Percentiles rank a stretch among this genome's conserved stretches.
phyloP scores from a whole-genome alignment of 2,113 vertebrate species.

The Bubo blakistoni region DNA sequence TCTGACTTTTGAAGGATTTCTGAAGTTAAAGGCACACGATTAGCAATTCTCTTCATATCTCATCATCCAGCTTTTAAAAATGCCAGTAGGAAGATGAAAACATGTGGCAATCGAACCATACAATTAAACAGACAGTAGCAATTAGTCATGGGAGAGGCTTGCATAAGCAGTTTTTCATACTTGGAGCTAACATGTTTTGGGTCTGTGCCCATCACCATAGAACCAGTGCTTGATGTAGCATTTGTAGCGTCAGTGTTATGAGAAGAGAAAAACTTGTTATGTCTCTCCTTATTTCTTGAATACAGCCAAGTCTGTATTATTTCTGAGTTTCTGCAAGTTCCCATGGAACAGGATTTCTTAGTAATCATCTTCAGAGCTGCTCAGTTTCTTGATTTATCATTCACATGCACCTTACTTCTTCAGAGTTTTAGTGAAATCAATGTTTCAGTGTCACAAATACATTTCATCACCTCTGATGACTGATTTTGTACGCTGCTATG shows the following conservation, averaged over 20 bases:
- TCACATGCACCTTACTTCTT: neutral
- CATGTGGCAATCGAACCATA: neutral
- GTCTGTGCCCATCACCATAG: neutral
- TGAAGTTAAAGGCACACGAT: neutral
- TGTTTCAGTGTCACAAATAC: neutral
- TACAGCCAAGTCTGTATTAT: neutral
- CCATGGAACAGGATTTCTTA: neutral
- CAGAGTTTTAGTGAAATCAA: neutral
- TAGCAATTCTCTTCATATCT: neutral
- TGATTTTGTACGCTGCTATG: neutral
- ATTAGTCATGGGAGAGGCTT: neutral
- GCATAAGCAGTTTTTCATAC: neutral
- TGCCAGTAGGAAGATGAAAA: neutral
- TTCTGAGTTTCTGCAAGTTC: neutral
- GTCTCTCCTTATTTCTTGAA: neutral
- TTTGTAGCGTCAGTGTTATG: neutral
- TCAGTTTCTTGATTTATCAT: neutral
- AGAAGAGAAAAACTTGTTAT: neutral
- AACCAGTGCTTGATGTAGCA: neutral
- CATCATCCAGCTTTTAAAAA: neutral
- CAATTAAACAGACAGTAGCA: neutral
- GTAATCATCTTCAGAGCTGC: neutral
- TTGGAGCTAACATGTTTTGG: neutral
- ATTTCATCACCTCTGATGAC: neutral
- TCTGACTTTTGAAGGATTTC: neutral